These are phyloP conservation scores for Campoplex nolae DNA, from an alignment of 2,888 invertebrate genomes.

Conservation along the genomic window DNA sequence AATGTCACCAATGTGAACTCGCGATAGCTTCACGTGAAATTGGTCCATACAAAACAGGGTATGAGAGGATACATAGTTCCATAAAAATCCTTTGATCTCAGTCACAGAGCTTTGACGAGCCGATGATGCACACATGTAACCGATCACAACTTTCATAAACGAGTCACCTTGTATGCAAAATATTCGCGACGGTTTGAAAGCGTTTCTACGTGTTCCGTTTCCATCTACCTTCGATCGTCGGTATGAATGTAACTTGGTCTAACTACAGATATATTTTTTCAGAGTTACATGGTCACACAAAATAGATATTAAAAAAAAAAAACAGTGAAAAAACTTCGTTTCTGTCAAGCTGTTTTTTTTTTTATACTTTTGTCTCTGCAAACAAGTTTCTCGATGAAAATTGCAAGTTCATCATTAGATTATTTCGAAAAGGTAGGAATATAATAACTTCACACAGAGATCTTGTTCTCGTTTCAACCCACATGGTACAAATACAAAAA, in stretches of 20 bases:
- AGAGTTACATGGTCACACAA: background rate
- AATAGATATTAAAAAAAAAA: background rate
- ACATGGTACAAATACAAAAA: too few relatives aligned
- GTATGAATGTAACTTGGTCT: background rate
- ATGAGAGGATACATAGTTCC: conserved; percentile 9
- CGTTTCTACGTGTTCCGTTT: conserved; percentile 8
- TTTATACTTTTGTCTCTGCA: background rate
- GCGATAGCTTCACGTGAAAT: background rate
- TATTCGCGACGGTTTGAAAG: conserved; percentile 14
- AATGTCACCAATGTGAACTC: background rate
- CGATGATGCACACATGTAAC: background rate
- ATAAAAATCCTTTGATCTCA: conserved; percentile 40
- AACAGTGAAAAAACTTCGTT: background rate
- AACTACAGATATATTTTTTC: background rate
- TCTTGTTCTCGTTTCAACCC: too few relatives aligned
- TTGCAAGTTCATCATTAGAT: background rate
- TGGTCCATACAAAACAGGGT: background rate
- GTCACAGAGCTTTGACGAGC: conserved; percentile 2
- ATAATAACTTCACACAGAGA: too few relatives aligned
- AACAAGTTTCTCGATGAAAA: background rate
- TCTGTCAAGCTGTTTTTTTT: background rate
- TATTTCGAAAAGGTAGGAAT: too few relatives aligned
- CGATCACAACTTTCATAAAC: background rate
- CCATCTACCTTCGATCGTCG: background rate
- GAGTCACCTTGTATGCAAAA: conserved; percentile 22